phyloP scores from a whole-genome alignment of 64 coral and sea anemone species.

The Catalaphyllia jardinei region DNA sequence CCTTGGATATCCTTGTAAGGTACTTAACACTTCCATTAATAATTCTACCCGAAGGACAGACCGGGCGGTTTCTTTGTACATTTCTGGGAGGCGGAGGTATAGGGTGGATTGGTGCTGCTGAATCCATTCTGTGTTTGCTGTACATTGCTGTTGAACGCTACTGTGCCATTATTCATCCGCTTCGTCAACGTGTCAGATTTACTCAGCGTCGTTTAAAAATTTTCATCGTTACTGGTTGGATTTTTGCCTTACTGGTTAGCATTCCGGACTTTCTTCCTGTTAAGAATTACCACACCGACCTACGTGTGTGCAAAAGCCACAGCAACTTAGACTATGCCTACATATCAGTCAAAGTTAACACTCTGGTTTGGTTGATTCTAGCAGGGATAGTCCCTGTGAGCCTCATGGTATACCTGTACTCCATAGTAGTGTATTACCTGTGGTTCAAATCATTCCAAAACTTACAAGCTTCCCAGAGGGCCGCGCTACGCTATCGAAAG shows the following conservation, averaged over 20 bases:
- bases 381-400: conserved; percentile 30
- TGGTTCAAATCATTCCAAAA: conserved; percentile 7
- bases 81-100: neutral
- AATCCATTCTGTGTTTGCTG: conserved; percentile 18
- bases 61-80: neutral
- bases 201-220: neutral
- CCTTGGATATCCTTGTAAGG: neutral
- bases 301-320: neutral
- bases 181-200: conserved; percentile 10
- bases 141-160: conserved; percentile 38
- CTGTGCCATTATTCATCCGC: conserved; percentile 16
- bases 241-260: neutral
- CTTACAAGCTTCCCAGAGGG: conserved; percentile 5
- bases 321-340: no score
- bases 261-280: neutral
- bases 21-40: neutral
- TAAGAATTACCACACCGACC: neutral
- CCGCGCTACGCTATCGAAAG: neutral
- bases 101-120: conserved; percentile 1
- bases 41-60: conserved; percentile 9
- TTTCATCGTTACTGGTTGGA: neutral
- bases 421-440: conserved; percentile 33
- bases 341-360: conserved; percentile 20
- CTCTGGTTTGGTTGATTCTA: conserved; percentile 17
- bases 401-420: conserved; percentile 33